Evolutionary conservation across 2,888 invertebrate species (phyloP).

Genomic region (Drosophila falleni): DNA sequence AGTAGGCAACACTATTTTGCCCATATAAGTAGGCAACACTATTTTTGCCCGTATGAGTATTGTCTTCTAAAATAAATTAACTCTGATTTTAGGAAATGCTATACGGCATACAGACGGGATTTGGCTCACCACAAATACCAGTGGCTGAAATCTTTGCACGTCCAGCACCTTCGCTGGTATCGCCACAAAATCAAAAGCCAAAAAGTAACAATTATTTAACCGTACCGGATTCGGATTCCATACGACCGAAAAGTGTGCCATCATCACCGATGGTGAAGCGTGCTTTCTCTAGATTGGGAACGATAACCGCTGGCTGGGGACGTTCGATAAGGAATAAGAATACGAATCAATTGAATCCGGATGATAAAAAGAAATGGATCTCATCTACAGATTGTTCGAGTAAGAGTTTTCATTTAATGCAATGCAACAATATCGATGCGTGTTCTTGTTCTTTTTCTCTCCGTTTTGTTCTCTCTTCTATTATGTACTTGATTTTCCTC

Average conservation of each 20-base stretch:
- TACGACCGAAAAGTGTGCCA: conserved; percentile 95
- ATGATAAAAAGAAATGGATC: conserved; percentile 96
- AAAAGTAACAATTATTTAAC: conserved; percentile 97
- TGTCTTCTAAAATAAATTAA: neutral
- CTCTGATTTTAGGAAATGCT: conserved; percentile 91
- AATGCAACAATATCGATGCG: conserved; percentile 85
- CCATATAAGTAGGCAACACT: too few species aligned
- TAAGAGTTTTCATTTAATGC: conserved; percentile 86
- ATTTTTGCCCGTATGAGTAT: too few species aligned
- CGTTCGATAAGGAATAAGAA: conserved; percentile 94
- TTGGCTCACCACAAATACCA: conserved; percentile 96
- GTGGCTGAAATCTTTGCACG: conserved; percentile 94
- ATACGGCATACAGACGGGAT: conserved; percentile 96
- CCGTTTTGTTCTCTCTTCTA: conserved; percentile 53
- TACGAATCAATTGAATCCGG: conserved; percentile 92
- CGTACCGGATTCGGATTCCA: conserved; percentile 95
- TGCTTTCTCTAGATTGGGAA: conserved; percentile 95
- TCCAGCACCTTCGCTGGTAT: conserved; percentile 94
- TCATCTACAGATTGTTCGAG: conserved; percentile 97
- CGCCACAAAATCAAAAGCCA: conserved; percentile 93
- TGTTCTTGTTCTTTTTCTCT: conserved; percentile 70
- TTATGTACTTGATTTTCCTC: conserved; percentile 37
- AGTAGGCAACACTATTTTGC: too few species aligned
- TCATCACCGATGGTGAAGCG: conserved; percentile 97
- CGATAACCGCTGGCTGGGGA: conserved; percentile 96